phyloP scores from a whole-genome alignment of 2,797 vertebrate species.

The Fistularia commersonii region DNA sequence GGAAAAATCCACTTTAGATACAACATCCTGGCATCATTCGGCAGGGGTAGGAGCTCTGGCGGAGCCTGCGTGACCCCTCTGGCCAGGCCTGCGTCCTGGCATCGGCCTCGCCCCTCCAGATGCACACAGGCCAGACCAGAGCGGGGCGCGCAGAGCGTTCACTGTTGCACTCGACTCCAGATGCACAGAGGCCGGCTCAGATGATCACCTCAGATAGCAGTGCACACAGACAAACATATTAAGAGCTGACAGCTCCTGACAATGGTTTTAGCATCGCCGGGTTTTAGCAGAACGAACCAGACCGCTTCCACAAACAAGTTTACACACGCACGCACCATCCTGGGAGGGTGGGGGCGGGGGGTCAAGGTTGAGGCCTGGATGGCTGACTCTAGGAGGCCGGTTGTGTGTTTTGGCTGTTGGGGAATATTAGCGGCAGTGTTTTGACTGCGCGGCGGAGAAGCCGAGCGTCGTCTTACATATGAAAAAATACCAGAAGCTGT shows the following conservation, averaged over 20 bases:
- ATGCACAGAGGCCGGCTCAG: conserved; percentile 54
- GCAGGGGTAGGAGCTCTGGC: conserved; percentile 17
- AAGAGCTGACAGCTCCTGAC: conserved; percentile 45
- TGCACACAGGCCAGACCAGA: conserved; percentile 36
- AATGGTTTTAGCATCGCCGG: no score
- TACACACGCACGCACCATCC: conserved; percentile 19
- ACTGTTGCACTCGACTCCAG: conserved; percentile 27
- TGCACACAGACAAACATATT: conserved; percentile 55
- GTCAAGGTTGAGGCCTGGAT: conserved; percentile 44
- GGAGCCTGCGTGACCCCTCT: conserved; percentile 54
- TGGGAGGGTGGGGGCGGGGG: conserved; percentile 39
- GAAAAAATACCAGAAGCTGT: conserved; percentile 66
- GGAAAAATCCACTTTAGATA: no score
- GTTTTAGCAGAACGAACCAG: conserved; percentile 38
- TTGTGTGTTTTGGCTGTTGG: conserved; percentile 50
- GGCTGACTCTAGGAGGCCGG: conserved; percentile 39
- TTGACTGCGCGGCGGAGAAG: conserved; percentile 55
- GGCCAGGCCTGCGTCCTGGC: conserved; percentile 34
- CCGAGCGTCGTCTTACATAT: conserved; percentile 71
- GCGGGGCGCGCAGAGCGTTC: conserved; percentile 29
- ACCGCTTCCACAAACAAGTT: conserved; percentile 7
- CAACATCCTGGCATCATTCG: no score
- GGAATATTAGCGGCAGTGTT: conserved; percentile 57
- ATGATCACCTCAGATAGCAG: conserved; percentile 57
- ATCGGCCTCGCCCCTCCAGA: conserved; percentile 31